These are phyloP conservation scores for Pituophis catenifer DNA, from an alignment of 2,113 vertebrate species.

Conservation along the genomic window DNA sequence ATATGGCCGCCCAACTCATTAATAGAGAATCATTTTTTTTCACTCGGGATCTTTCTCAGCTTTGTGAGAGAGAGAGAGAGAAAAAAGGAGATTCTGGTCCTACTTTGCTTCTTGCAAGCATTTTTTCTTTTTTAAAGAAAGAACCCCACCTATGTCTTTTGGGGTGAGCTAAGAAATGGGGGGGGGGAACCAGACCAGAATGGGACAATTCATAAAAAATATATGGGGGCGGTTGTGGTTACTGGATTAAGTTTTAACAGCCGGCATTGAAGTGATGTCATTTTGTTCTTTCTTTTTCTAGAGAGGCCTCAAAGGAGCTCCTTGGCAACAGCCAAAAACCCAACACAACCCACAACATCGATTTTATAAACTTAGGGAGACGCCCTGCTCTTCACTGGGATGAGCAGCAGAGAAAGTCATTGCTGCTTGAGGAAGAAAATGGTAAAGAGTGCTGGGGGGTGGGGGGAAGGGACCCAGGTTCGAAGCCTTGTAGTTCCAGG, in stretches of 20 bases:
- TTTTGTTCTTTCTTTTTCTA: conserved; percentile 4
- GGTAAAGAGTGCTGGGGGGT: conserved; percentile 2
- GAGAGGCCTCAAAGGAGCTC: conserved; percentile 36
- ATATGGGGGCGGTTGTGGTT: not conserved
- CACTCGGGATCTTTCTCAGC: not conserved
- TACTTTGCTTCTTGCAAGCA: not conserved
- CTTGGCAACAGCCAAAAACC: conserved; percentile 36
- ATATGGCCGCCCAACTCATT: not conserved
- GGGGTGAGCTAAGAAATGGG: not conserved
- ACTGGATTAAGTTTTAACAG: not conserved
- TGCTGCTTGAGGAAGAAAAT: not conserved
- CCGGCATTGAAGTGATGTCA: not conserved
- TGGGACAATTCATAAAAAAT: not conserved
- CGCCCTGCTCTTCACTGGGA: not conserved
- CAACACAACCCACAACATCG: not conserved
- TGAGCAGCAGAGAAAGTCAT: not conserved
- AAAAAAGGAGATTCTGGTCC: not conserved
- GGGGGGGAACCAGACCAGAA: not conserved
- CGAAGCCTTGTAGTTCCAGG: not conserved
- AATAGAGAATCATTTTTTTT: not conserved
- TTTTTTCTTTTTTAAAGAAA: not conserved
- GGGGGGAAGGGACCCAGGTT: too few species aligned
- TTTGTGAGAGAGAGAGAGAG: not conserved
- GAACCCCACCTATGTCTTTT: not conserved
- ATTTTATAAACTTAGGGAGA: not conserved